Evolutionary conservation across 2,797 vertebrate genomes (phyloP).

Genomic region (Hybognathus amarus): DNA sequence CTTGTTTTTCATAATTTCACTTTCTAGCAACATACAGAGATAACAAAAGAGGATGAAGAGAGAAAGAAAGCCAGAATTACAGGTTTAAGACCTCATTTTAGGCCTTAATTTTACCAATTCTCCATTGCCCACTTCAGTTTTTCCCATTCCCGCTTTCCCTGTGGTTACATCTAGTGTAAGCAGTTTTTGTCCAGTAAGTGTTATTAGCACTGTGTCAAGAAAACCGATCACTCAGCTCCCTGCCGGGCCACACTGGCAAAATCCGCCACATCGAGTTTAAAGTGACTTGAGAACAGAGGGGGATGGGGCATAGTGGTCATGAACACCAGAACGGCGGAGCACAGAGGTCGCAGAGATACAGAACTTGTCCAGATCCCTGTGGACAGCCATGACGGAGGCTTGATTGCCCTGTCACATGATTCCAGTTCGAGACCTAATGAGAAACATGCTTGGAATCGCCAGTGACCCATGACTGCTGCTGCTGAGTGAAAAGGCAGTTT

Average conservation of each 20-base stretch:
- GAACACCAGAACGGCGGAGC: not conserved
- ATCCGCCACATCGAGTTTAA: slow-evolving; percentile 26
- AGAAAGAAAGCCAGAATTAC: not conserved
- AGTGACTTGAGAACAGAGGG: slow-evolving; percentile 14
- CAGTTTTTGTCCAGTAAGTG: slow-evolving; percentile 59
- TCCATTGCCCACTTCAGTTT: slow-evolving; percentile 63
- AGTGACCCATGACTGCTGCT: slow-evolving; percentile 9
- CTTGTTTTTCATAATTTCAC: not conserved
- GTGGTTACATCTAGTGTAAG: slow-evolving; percentile 54
- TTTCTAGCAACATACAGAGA: slow-evolving; percentile 32
- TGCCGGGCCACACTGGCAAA: slow-evolving; percentile 44
- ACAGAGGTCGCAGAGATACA: slow-evolving; percentile 19
- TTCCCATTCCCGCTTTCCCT: slow-evolving; percentile 52
- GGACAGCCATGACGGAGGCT: slow-evolving; percentile 30
- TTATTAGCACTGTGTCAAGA: slow-evolving; percentile 63
- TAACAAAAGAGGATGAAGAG: not conserved
- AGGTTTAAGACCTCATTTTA: slow-evolving; percentile 45
- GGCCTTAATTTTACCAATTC: slow-evolving; percentile 63
- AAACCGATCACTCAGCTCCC: slow-evolving; percentile 57
- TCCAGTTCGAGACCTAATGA: slow-evolving; percentile 24
- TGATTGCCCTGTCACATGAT: slow-evolving; percentile 31
- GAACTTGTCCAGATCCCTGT: slow-evolving; percentile 22
- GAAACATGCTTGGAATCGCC: slow-evolving; percentile 37
- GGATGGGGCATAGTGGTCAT: slow-evolving; percentile 4
- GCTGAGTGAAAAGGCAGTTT: slow-evolving; percentile 28